Conservation (phyloP, 2,113 vertebrate genomes). For the Poeciliopsis occidentalis region DNA sequence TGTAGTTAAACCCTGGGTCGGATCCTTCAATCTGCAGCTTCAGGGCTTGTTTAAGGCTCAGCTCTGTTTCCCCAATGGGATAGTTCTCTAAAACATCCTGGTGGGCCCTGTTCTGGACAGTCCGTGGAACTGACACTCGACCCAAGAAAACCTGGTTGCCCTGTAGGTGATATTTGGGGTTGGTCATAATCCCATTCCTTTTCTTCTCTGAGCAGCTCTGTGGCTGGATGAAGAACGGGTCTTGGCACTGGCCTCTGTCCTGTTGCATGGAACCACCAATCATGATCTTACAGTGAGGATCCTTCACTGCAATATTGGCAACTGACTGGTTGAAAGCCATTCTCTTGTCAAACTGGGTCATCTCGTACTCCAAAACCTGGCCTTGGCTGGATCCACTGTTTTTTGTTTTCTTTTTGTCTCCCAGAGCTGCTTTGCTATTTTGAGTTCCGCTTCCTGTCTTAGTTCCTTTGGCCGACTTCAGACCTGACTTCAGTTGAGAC, state of each 20-base stretch:
- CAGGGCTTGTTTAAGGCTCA: conserved; percentile 98
- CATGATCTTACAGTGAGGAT: conserved; percentile 88
- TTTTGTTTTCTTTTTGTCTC: conserved; percentile 87
- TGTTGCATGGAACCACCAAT: conserved; percentile 82
- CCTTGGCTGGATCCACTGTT: conserved; percentile 83
- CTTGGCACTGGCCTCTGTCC: conserved; percentile 84
- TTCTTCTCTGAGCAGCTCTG: conserved; percentile 92
- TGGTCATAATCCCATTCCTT: conserved; percentile 97
- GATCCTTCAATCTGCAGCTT: conserved; percentile 95
- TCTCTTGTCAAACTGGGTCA: conserved; percentile 95
- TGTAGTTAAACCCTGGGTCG: conserved; percentile 94
- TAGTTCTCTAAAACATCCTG: conserved; percentile 93
- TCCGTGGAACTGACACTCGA: conserved; percentile 90
- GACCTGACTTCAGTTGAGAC: conserved; percentile 90
- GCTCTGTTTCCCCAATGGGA: conserved; percentile 90
- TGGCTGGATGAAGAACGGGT: conserved; percentile 91
- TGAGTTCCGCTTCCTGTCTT: conserved; percentile 83
- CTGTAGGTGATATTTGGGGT: conserved; percentile 97
- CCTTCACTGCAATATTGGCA: conserved; percentile 77
- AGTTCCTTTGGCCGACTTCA: conserved; percentile 87
- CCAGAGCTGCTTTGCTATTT: conserved; percentile 85
- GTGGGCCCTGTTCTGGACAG: conserved; percentile 87
- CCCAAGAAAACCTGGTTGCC: conserved; percentile 95
- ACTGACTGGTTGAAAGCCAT: conserved; percentile 86
- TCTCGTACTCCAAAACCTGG: conserved; percentile 95